phyloP scores from a whole-genome alignment of 2,888 invertebrate species.

The Leucophenga maculata region DNA sequence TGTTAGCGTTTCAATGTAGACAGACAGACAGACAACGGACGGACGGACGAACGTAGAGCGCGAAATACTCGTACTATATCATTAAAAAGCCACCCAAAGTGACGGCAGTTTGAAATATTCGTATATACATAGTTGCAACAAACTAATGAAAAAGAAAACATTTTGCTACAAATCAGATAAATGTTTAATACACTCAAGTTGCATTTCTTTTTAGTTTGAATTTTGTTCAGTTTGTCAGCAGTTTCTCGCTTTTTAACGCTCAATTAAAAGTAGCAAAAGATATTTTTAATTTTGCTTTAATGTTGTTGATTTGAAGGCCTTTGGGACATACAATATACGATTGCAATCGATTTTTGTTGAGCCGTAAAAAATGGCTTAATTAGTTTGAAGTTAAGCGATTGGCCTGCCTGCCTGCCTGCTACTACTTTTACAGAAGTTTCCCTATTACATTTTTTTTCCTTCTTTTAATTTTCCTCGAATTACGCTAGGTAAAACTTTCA shows the following conservation, averaged over 20 bases:
- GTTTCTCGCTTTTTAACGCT: conserved; percentile 22
- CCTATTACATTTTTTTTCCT: not conserved
- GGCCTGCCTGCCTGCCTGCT: not conserved
- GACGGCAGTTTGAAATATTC: conserved; percentile 20
- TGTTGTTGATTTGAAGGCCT: not conserved
- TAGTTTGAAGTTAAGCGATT: conserved; percentile 43
- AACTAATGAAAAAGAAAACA: conserved; percentile 29
- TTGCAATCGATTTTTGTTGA: conserved; percentile 13
- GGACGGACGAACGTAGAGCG: too few species aligned
- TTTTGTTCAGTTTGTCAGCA: not conserved
- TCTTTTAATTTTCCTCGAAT: not conserved
- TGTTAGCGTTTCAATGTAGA: conserved; percentile 53
- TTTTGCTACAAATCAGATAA: conserved; percentile 55
- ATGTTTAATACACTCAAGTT: conserved; percentile 4
- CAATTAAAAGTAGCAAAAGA: conserved; percentile 21
- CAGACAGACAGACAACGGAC: too few species aligned
- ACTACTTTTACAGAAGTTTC: not conserved
- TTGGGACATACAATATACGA: conserved; percentile 15
- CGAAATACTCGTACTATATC: conserved; percentile 24
- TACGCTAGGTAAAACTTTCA: not conserved
- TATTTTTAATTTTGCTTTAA: not conserved
- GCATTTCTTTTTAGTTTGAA: not conserved
- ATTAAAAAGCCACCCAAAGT: conserved; percentile 49
- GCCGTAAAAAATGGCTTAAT: conserved; percentile 42
- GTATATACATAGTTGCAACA: conserved; percentile 1